Evolutionary conservation across 2,113 vertebrate genomes (phyloP), one percentile per base, ranked within the genome.

Genomic region (Cyrtonyx montezumae): DNA sequence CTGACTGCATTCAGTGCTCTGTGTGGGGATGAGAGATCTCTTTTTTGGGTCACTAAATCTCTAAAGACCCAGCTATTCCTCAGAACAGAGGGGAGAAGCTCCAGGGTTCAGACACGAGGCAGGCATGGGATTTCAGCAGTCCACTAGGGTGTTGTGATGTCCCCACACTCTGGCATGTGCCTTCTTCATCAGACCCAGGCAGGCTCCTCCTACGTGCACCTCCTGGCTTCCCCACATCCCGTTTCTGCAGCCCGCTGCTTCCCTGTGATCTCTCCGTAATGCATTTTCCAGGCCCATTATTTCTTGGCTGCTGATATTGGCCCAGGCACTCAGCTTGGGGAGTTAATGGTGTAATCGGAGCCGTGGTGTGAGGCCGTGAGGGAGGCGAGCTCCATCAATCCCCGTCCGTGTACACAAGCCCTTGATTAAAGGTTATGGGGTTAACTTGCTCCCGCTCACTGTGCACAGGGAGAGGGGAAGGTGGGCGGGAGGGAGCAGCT

Each of bases 301-400:
- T 83, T 78, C 88, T 76, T n/a, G 86, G 91, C 91, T 90, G 88
- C 71, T 1, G 1, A n/a, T 48, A 43, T 10, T 1, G 1, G 37
- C 34, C 75, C 2, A 0, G 79, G 82, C 90, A 49, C 86, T 78
- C 63, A 30, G 76, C 91, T 66, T 8, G 13, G 80, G 94, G 83
- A 91, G 91, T 85, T 86, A 83, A 90, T 85, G 82, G 76, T 73
- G 85, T 84, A 23, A 62, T 85, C 4, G 59, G 79, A 79, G 76
- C 82, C 13, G 5, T 51, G 75, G 53, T 56, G 79, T 22, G 88
- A 94, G 82, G 79, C 83, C 66, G 0, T 28, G 82, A 55, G 83
- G 73, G 73, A 69, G 73, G 90, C 91, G 63, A 92, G 77, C 91
- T 87, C 82, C 75, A 83, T 65, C 88, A 79, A 79, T 90, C 88